Conservation (phyloP, 2,113 vertebrate genomes). For the Oryctolagus cuniculus region DNA sequence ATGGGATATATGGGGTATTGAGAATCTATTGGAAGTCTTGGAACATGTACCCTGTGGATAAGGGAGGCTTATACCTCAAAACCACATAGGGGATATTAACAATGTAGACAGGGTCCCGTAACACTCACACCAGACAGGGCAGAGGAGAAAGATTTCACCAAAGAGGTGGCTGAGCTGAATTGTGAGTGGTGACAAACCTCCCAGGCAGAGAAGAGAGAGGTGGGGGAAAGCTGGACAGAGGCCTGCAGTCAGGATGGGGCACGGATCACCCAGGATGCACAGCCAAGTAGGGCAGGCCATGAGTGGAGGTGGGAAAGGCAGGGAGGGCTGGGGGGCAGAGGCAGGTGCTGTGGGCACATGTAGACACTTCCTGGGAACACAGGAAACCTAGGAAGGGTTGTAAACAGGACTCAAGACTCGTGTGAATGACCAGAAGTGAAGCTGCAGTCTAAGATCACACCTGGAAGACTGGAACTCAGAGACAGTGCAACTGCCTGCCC, state of each 20-base stretch:
- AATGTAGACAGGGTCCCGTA: not conserved
- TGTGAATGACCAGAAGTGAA: not conserved
- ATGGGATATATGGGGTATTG: not conserved
- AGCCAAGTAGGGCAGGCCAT: not conserved
- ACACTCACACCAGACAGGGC: not conserved
- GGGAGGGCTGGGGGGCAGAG: no score
- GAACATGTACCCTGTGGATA: not conserved
- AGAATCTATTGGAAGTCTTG: not conserved
- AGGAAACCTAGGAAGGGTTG: not conserved
- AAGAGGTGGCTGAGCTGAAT: not conserved
- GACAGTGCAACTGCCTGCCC: not conserved
- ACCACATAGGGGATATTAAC: not conserved
- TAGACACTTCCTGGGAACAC: not conserved
- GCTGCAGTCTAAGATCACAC: not conserved
- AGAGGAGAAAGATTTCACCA: not conserved
- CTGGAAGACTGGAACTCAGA: not conserved
- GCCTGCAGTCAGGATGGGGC: no score
- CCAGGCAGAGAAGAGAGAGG: not conserved
- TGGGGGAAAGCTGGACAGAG: not conserved
- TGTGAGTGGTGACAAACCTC: rapidly evolving
- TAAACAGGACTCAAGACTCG: not conserved
- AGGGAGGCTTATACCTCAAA: not conserved
- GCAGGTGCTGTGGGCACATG: rapidly evolving
- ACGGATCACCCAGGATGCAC: not conserved
- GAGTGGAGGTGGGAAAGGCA: not conserved